phyloP scores from a whole-genome alignment of 2,797 vertebrate genomes.

The Merluccius polli region DNA sequence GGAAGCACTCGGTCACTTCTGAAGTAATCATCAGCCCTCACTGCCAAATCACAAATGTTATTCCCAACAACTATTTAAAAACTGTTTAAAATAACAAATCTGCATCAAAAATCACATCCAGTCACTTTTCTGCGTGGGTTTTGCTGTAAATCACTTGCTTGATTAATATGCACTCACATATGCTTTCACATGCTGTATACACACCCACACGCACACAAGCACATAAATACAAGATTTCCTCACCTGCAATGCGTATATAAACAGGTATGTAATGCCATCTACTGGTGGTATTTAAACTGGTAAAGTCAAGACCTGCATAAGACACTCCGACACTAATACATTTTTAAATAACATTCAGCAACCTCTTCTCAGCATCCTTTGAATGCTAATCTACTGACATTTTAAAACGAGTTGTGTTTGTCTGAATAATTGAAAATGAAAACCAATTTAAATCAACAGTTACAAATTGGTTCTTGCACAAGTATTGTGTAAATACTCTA shows the following conservation, averaged over 20 bases:
- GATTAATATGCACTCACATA: not conserved
- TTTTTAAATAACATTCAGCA: not conserved
- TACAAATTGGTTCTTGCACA: not conserved
- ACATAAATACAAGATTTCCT: not conserved
- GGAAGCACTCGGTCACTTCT: slow-evolving; percentile 6
- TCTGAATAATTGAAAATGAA: not conserved
- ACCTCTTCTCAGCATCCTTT: not conserved
- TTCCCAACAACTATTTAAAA: not conserved
- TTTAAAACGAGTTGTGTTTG: not conserved
- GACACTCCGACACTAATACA: not conserved
- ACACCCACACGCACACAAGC: not conserved
- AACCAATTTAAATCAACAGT: not conserved
- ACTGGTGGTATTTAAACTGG: slow-evolving; percentile 15
- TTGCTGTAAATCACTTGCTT: not conserved
- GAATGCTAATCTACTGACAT: not conserved
- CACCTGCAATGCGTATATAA: not conserved
- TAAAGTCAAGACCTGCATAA: not conserved
- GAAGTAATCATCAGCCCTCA: slow-evolving; percentile 3
- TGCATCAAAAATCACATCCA: not conserved
- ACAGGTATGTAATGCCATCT: slow-evolving; percentile 25
- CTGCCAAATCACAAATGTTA: not conserved
- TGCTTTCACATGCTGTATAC: not conserved
- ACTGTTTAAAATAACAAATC: not conserved
- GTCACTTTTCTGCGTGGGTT: not conserved
- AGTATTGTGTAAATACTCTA: not conserved